phyloP scores from a whole-genome alignment of 2,888 invertebrate species.

The Carcina quercana region DNA sequence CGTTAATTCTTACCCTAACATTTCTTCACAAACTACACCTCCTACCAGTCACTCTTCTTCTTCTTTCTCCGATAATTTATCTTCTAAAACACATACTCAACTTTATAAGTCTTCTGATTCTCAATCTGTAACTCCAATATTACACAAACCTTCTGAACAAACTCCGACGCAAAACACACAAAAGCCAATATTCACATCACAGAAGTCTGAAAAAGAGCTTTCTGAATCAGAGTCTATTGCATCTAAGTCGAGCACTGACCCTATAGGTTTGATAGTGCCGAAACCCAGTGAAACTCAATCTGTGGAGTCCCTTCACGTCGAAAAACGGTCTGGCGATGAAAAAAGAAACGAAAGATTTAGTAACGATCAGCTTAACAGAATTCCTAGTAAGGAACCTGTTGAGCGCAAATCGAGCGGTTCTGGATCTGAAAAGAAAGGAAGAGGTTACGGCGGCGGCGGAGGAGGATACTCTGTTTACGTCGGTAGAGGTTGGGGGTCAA shows the following conservation, averaged over 20 bases:
- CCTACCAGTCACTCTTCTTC: constrained; percentile 25
- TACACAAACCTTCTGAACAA: constrained; percentile 27
- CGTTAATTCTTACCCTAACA: constrained; percentile 25
- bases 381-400: constrained; percentile 61
- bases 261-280: constrained; percentile 27
- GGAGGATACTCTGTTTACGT: constrained; percentile 56
- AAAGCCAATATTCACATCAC: constrained; percentile 39
- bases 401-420: constrained; percentile 64
- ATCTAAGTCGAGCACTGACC: constrained; percentile 47
- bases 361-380: constrained; percentile 57
- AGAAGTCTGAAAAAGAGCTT: constrained; percentile 54
- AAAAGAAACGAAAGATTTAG: constrained; percentile 49
- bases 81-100: no score
- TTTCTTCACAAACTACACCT: constrained; percentile 28
- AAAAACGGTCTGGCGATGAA: constrained; percentile 44
- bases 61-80: constrained; percentile 29
- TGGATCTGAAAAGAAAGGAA: constrained; percentile 68
- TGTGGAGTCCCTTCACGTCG: constrained; percentile 38
- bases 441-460: constrained; percentile 60
- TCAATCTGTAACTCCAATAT: constrained; percentile 25
- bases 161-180: constrained; percentile 32
- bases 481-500: constrained; percentile 64
- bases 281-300: constrained; percentile 39
- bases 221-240: constrained; percentile 50
- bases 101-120: constrained; percentile 21